Percentiles rank a stretch among this genome's conserved stretches.
These are phyloP conservation scores for Podilymbus podiceps DNA, from an alignment of 2,113 vertebrate genomes.

Conservation along the genomic window DNA sequence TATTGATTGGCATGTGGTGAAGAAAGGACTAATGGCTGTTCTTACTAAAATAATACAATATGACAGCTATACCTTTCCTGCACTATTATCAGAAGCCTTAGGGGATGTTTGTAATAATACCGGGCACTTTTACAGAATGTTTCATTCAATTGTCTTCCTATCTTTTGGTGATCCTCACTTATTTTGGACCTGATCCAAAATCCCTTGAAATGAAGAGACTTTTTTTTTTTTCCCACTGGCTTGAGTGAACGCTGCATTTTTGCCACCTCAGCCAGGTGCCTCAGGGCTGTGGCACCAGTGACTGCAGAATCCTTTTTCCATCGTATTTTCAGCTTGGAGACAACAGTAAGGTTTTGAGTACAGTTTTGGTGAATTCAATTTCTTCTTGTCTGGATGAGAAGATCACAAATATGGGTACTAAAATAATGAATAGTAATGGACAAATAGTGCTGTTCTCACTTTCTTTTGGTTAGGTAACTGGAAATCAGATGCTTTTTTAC, in stretches of 20 bases:
- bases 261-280: background rate
- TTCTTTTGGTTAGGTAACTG: constrained; percentile 12
- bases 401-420: background rate
- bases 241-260: background rate
- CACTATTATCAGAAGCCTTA: background rate
- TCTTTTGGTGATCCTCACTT: background rate
- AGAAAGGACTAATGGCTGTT: background rate
- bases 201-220: background rate
- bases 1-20: background rate
- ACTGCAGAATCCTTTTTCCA: background rate
- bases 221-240: background rate
- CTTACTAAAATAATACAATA: background rate
- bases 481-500: background rate
- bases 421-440: background rate
- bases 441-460: background rate
- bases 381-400: background rate
- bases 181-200: background rate
- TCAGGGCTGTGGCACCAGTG: background rate
- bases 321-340: background rate
- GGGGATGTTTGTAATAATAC: background rate
- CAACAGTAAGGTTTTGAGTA: background rate
- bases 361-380: background rate
- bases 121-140: background rate
- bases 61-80: background rate
- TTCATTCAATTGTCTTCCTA: background rate